Percentiles rank a stretch among this genome's conserved stretches.
Conservation (phyloP, 2,888 invertebrate species). For the Himalopsyche japonica region DNA sequence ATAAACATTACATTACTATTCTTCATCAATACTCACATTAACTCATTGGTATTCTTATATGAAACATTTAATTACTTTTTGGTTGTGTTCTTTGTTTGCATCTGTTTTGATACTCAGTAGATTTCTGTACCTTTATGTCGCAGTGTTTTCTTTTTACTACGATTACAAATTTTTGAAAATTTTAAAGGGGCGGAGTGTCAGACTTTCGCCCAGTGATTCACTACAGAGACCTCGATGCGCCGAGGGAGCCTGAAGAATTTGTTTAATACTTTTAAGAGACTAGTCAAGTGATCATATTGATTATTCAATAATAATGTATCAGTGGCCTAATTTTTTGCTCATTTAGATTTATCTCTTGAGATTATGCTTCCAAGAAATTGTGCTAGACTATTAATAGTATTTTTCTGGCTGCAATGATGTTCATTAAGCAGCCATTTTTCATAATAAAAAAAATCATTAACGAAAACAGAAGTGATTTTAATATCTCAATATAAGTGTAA, state of each 20-base stretch:
- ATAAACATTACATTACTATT: too few species aligned
- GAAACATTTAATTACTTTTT: too few species aligned
- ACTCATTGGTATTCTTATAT: too few species aligned
- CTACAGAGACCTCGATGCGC: slow-evolving; percentile 92
- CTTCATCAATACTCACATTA: too few species aligned
- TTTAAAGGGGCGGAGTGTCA: slow-evolving; percentile 73
- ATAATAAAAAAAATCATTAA: background rate
- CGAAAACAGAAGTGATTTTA: background rate
- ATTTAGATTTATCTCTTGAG: background rate
- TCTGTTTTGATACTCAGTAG: background rate
- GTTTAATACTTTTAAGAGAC: slow-evolving; percentile 53
- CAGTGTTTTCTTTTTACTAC: background rate
- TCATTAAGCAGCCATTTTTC: background rate
- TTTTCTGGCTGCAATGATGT: background rate
- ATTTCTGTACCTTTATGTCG: background rate
- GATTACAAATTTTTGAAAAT: slow-evolving; percentile 40
- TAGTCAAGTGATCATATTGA: background rate
- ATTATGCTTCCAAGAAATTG: background rate
- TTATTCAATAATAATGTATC: background rate
- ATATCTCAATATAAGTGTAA: background rate
- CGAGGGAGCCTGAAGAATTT: slow-evolving; percentile 87
- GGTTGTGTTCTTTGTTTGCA: background rate
- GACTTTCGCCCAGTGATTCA: slow-evolving; percentile 89
- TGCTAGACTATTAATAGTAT: background rate
- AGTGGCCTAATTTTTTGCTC: background rate